Conservation (phyloP, 2,113 vertebrate species). For the Tragelaphus scriptus region DNA sequence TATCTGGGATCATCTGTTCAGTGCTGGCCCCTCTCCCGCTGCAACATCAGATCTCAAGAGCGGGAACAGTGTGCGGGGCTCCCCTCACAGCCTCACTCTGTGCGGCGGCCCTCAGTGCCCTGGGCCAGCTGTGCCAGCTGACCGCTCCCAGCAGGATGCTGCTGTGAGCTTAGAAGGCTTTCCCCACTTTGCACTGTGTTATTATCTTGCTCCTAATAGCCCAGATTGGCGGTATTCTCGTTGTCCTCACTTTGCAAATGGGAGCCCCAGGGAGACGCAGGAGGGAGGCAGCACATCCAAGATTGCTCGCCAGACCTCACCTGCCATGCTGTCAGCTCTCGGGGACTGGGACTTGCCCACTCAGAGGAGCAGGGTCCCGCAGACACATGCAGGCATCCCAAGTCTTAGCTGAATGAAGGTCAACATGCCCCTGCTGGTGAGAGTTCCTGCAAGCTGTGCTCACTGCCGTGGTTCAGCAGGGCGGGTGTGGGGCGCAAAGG, state of each 20-base stretch:
- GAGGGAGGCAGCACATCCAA: neutral
- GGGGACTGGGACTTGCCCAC: neutral
- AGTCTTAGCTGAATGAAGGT: neutral
- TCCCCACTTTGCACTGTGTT: neutral
- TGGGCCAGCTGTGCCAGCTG: fast-evolving
- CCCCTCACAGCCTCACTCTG: neutral
- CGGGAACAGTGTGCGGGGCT: fast-evolving
- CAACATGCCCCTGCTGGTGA: neutral
- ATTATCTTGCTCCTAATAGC: neutral
- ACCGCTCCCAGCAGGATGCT: neutral
- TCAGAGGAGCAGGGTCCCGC: neutral
- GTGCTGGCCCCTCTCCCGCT: fast-evolving
- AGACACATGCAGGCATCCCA: fast-evolving
- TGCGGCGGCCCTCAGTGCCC: fast-evolving
- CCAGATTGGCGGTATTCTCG: neutral
- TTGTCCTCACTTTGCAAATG: neutral
- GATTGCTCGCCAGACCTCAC: neutral
- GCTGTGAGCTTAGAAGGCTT: neutral
- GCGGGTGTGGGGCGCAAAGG: fast-evolving
- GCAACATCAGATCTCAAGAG: neutral
- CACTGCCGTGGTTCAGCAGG: neutral
- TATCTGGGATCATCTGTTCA: neutral
- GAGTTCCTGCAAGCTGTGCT: neutral
- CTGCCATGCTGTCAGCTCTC: fast-evolving
- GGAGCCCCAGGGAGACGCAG: neutral